Conservation (phyloP, 1,140 invertebrate genomes). For the Marisa cornuarietis region DNA sequence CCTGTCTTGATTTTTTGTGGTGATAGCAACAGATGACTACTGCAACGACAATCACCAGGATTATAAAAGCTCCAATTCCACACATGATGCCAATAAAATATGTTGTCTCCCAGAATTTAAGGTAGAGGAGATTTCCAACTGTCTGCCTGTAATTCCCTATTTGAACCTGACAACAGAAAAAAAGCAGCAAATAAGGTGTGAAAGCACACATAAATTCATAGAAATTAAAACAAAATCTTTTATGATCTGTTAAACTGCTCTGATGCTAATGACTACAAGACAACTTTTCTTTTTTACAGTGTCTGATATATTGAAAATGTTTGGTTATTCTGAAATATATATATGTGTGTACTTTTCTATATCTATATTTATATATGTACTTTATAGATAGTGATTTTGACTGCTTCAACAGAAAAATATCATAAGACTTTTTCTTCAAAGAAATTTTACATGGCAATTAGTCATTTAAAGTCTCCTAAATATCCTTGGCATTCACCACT, state of each 20-base stretch:
- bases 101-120: constrained; percentile 29
- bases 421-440: not conserved
- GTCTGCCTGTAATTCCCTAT: constrained; percentile 19
- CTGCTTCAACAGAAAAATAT: not conserved
- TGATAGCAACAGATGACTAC: constrained; percentile 14
- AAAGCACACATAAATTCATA: not conserved
- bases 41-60: constrained; percentile 18
- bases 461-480: not conserved
- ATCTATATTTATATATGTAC: not conserved
- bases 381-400: not conserved
- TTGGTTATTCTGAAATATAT: not conserved
- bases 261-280: no score
- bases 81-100: constrained; percentile 37
- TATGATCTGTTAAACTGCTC: not conserved
- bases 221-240: not conserved
- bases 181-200: not conserved
- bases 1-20: not conserved
- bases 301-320: not conserved
- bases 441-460: not conserved
- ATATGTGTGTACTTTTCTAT: not conserved
- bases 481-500: not conserved
- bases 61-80: constrained; percentile 24
- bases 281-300: not conserved
- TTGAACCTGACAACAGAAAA: constrained; percentile 21
- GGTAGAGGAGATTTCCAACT: constrained; percentile 31